Base-by-base conservation (phyloP, 1,140 invertebrate genomes). In the Drosophila miranda region DNA sequence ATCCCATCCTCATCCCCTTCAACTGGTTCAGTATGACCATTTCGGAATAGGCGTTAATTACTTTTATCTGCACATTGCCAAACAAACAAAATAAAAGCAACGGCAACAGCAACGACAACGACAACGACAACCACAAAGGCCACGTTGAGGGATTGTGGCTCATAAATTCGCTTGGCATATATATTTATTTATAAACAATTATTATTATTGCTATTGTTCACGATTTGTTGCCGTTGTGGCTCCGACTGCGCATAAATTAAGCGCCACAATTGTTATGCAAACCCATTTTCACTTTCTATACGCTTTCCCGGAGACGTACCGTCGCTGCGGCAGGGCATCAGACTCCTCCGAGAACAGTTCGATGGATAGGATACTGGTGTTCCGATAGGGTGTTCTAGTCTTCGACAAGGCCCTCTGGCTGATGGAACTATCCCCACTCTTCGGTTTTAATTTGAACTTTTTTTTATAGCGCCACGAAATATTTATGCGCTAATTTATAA, bases 11-110 rank as follows among this genome's bases (percentile, higher is more conserved):
- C 23, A 26, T 4, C 4, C 4, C n/a, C 8, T 19, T 26, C 11
- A 28, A 28, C 7, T 7, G 8, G 5, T 16, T 6, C 44, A 8
- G 44, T 56, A 41, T 75, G 58, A 28, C 64, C 66, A 67, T 71
- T 80, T 79, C 59, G 74, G 48, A 78, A 87, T 87, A 87, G 78
- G 82, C 82, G 82, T 86, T 86, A 86, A 86, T 86, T 87, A 86
- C 82, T 82, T 87, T 86, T 86, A 86, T 86, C 82, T 71, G 66
- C 26, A 44, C 54, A 66, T 53, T 54, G 59, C 60, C 74, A 87
- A 75, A 75, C 68, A 78, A 69, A 75, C 66, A 69, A 57, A 78
- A 79, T 61, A 63, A 51, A 14, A 58, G 52, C 30, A 26, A 26
- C 0, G 3, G 23, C 23, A 23, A 23, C 23, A 23, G 23, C 23